Percentiles rank a stretch among this genome's conserved stretches.
Conservation (phyloP, 2,888 invertebrate genomes). For the Eupithecia centaureata region DNA sequence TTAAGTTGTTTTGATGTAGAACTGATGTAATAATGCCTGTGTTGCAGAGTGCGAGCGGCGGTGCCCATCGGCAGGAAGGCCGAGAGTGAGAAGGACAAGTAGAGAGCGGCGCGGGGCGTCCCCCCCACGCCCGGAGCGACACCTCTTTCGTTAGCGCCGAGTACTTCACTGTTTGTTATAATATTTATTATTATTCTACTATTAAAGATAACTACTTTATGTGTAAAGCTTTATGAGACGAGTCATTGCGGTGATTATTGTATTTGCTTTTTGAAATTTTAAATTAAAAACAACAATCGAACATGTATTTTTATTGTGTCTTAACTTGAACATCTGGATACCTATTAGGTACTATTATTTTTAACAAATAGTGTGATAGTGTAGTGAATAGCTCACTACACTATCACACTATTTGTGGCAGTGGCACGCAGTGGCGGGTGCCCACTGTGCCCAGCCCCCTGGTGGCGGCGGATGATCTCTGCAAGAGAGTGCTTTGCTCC, state of each 20-base stretch:
- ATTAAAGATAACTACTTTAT: conserved; percentile 78
- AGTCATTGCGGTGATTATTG: conserved; percentile 81
- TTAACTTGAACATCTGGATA: neutral
- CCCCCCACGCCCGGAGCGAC: too few species aligned
- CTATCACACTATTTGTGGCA: too few species aligned
- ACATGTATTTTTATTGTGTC: conserved; percentile 44
- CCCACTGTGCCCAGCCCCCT: too few species aligned
- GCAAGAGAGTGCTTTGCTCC: too few species aligned
- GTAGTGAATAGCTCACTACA: too few species aligned
- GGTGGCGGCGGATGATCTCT: too few species aligned
- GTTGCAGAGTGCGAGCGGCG: conserved; percentile 91
- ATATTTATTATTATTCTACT: conserved; percentile 77
- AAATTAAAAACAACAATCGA: conserved; percentile 77
- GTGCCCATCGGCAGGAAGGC: conserved; percentile 94
- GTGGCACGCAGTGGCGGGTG: too few species aligned
- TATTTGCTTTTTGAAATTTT: conserved; percentile 84
- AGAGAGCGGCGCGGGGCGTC: too few species aligned
- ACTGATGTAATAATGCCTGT: neutral
- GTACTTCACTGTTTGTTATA: conserved; percentile 79
- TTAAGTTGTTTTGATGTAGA: neutral
- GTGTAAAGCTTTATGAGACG: conserved; percentile 83
- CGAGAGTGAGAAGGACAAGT: conserved; percentile 94
- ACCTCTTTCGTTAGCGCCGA: conserved; percentile 63
- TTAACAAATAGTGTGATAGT: too few species aligned
- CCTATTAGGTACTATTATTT: too few species aligned